Evolutionary conservation across 1,140 invertebrate genomes (phyloP).

Genomic region (Lepidurus apus): DNA sequence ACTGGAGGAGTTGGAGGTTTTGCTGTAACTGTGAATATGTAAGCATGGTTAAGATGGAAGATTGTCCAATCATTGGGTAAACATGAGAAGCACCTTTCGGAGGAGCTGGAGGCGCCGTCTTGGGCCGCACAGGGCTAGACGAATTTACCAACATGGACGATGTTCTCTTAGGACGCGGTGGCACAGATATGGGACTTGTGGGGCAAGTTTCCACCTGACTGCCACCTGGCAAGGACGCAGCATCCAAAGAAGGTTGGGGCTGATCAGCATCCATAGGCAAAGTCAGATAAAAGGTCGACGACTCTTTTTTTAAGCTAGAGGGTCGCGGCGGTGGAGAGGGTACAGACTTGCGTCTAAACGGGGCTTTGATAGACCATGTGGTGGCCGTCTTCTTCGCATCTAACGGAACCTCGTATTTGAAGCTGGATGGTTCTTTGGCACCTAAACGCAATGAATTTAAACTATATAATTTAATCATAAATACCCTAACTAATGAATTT

Average conservation of each 20-base stretch:
- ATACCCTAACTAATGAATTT: too few relatives aligned
- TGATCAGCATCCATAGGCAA: slow-evolving; percentile 26
- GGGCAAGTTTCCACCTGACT: slow-evolving; percentile 2
- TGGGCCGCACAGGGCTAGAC: slow-evolving; percentile 29
- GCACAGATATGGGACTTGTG: slow-evolving; percentile 6
- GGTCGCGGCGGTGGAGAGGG: background rate
- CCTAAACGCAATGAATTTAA: too few relatives aligned
- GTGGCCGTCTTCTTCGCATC: background rate
- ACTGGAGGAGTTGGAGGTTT: slow-evolving; percentile 3
- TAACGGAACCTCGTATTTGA: background rate
- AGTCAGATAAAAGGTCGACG: slow-evolving; percentile 34
- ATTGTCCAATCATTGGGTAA: background rate
- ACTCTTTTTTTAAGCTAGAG: slow-evolving; percentile 23
- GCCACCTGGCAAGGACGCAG: slow-evolving; percentile 1
- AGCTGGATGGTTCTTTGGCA: background rate
- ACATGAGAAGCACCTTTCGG: slow-evolving; percentile 22
- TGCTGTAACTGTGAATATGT: background rate
- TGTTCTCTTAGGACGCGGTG: slow-evolving; percentile 27
- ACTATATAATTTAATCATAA: too few relatives aligned
- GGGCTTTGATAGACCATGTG: background rate
- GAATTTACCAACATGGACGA: slow-evolving; percentile 20
- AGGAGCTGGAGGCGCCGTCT: slow-evolving; percentile 33
- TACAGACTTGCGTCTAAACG: slow-evolving; percentile 16
- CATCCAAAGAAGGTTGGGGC: background rate
- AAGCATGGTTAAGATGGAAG: background rate